Conservation (phyloP, 2,797 vertebrate genomes). For the Carcharodon carcharias region DNA sequence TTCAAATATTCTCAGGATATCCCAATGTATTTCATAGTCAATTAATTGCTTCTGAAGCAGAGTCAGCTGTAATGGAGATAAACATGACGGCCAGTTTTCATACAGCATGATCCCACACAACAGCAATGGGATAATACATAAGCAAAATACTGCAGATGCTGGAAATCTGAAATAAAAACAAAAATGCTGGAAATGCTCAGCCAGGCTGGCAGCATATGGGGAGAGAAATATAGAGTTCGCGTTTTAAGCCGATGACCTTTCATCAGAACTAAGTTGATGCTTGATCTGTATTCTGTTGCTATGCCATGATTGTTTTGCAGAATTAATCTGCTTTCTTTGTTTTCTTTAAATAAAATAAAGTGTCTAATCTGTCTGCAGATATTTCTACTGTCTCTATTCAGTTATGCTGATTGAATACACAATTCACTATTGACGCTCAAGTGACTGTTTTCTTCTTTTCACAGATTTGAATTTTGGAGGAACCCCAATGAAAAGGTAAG, state of each 20-base stretch:
- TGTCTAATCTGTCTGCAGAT: background rate
- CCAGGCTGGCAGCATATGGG: too few species aligned
- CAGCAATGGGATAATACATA: background rate
- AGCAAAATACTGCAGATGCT: too few species aligned
- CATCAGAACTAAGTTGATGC: background rate
- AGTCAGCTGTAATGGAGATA: background rate
- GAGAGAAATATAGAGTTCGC: background rate
- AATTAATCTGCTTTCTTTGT: background rate
- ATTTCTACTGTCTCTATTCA: background rate
- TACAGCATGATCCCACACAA: background rate
- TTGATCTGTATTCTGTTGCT: background rate
- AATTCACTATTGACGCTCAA: background rate
- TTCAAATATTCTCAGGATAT: background rate
- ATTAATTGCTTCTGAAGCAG: background rate
- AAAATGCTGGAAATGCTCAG: too few species aligned
- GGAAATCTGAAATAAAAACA: too few species aligned
- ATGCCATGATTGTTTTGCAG: background rate
- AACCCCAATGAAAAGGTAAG: constrained; percentile 78
- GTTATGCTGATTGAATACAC: background rate
- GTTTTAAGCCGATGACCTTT: background rate
- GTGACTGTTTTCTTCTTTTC: constrained; percentile 40
- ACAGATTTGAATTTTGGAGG: constrained; percentile 83
- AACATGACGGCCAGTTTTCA: background rate
- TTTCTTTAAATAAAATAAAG: background rate
- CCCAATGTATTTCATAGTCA: background rate